Evolutionary conservation across 2,113 vertebrate genomes (phyloP), one percentile per base, ranked within the genome.

Genomic region (Toxostoma redivivum): DNA sequence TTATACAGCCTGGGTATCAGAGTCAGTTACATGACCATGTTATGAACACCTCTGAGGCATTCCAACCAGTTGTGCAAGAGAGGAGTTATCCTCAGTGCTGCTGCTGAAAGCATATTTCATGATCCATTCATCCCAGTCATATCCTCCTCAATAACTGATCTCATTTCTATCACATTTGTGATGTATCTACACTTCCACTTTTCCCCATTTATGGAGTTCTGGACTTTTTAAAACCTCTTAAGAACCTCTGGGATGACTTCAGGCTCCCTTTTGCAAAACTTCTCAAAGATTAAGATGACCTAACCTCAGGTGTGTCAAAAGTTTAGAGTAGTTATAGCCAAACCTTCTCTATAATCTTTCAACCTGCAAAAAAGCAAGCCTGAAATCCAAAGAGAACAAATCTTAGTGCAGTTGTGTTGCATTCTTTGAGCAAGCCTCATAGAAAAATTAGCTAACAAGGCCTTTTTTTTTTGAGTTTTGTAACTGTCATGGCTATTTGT

Each of bases 1-100:
- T 92, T 56, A 17, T 23, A 48, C 7, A 69, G 37, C 13, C 82
- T 69, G 62, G 17, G 23, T 79, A 56, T 57, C 65, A 54, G 44
- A 47, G 47, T 33, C 30, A 81, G 20, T 45, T 71, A 71, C 0
- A 0, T 28, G 31, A 47, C 21, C 37, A 37, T 0, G 1, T 47
- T 53, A 60, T 2, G 6, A 83, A 51, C 30, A 47, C 10, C 50
- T 83, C 35, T 44, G 79, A 58, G 12, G 81, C 24, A 40, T 74
- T 66, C 69, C 65, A 85, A 12, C n/a, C 61, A 31, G 35, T 27
- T 60, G 28, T 50, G 40, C 33, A 48, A 56, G 48, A 81, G 5
- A 74, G n/a, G 57, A 44, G 11, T 56, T 79, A 22, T 12, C 51
- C 40, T 67, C 58, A 48, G 27, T 1, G 2, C 45, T 38, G 8